Percentiles rank a stretch among this genome's conserved stretches.
These are phyloP conservation scores for Ectropis grisescens DNA, from an alignment of 1,140 invertebrate genomes.

Conservation along the genomic window DNA sequence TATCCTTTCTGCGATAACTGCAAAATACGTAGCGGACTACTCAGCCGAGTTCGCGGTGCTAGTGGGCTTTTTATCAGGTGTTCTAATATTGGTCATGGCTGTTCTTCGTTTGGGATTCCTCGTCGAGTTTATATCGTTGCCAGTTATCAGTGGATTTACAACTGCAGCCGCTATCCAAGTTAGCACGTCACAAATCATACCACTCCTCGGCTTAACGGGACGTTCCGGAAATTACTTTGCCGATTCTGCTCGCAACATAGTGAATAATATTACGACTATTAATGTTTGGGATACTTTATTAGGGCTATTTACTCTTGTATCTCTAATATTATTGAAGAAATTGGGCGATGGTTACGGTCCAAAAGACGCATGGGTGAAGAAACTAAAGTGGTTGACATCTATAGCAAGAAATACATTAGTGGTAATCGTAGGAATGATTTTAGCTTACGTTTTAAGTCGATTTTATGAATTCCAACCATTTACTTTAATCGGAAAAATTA, in stretches of 20 bases:
- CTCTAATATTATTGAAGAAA: conserved; percentile 71
- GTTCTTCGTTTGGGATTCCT: conserved; percentile 88
- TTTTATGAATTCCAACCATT: conserved; percentile 64
- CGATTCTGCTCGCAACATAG: conserved; percentile 32
- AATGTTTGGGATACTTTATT: conserved; percentile 69
- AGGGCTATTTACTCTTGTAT: conserved; percentile 70
- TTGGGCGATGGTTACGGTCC: conserved; percentile 31
- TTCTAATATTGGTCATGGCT: conserved; percentile 81
- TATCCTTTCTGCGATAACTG: conserved; percentile 82
- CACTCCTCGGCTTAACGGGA: conserved; percentile 72
- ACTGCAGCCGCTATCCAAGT: conserved; percentile 90
- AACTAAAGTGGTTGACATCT: conserved; percentile 46
- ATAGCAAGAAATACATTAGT: conserved; percentile 78
- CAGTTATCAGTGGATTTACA: conserved; percentile 91
- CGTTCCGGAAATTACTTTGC: conserved; percentile 19
- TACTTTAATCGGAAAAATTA: conserved; percentile 72
- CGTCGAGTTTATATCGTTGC: conserved; percentile 89
- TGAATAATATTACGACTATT: conserved; percentile 55
- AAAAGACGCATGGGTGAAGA: conserved; percentile 21
- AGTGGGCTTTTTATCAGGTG: conserved; percentile 83
- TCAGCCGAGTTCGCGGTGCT: conserved; percentile 83
- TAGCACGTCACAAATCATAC: conserved; percentile 84
- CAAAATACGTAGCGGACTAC: conserved; percentile 73
- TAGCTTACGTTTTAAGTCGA: conserved; percentile 70
- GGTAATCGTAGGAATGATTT: conserved; percentile 74